Base-by-base conservation (phyloP, 2,113 vertebrate species). In the Strigops habroptila region DNA sequence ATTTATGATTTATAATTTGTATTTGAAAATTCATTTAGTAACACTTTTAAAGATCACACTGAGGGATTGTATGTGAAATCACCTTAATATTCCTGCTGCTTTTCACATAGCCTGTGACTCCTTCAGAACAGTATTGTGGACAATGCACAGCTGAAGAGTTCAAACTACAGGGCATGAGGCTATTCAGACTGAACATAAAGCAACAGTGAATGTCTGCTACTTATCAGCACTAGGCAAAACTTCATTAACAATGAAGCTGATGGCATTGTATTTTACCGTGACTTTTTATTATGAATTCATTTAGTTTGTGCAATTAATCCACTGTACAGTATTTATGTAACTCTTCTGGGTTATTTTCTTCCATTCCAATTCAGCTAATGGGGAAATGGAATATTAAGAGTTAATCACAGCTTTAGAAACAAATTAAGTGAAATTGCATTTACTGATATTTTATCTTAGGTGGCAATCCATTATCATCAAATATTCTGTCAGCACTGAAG, bases 361-460 rank as follows among this genome's bases (percentile, higher is more conserved):
- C 93, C 94, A 96, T 93, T 97, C 90, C 96, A 96, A 96, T 96
- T 97, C 94, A 97, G 97, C 92, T 96, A 97, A 95, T 91, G 95
- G 94, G 95, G 96, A 97, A 97, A 97, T 93, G 95, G 97, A 96
- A 96, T 95, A 96, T 93, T 90, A 86, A 95, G 79, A 97, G 94
- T 97, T 97, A 97, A 97, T 97, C 91, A 96, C 88, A 96, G 86
- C 85, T 95, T 82, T 63, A 93, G 96, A 92, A 95, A 96, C 21
- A 31, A 91, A 82, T 74, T 76, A 95, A 91, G 75, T 81, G 81
- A 93, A 95, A 96, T 74, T 94, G 89, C 74, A 95, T 95, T 96
- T 91, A 94, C 55, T 91, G 71, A 75, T 92, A 94, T 75, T 95
- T 91, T 76, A 96, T 16, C 5, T 92, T 82, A 92, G 30, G 55